These are phyloP conservation scores for Bombylius discolor DNA, from an alignment of 2,888 invertebrate species.

Conservation along the genomic window DNA sequence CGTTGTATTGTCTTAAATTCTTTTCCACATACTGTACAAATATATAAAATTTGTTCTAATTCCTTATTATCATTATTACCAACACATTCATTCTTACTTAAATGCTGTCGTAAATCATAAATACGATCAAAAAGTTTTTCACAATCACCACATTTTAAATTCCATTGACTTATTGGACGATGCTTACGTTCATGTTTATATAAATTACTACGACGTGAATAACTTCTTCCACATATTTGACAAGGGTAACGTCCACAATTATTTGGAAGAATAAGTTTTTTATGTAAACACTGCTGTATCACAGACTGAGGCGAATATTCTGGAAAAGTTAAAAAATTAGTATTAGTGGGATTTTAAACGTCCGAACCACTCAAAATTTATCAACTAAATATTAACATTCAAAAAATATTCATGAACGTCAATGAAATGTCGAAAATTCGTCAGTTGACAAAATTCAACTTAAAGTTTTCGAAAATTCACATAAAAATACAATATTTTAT, in stretches of 20 bases:
- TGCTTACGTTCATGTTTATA: constrained; percentile 9
- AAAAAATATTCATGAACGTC: no score
- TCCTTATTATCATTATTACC: background rate
- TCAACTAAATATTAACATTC: no score
- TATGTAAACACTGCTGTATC: no score
- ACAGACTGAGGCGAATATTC: no score
- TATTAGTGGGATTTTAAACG: no score
- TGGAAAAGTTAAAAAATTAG: no score
- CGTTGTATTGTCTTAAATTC: constrained; percentile 11
- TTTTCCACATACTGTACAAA: constrained; percentile 12
- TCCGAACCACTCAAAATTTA: no score
- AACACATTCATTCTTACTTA: constrained; percentile 8
- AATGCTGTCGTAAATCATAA: constrained; percentile 14
- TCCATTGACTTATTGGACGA: constrained; percentile 11
- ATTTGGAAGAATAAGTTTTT: background rate
- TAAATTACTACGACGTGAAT: constrained; percentile 8
- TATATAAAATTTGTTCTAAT: constrained; percentile 8
- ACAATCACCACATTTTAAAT: constrained; percentile 18
- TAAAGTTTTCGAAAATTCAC: no score
- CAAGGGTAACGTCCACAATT: constrained; percentile 7
- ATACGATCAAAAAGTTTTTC: constrained; percentile 13
- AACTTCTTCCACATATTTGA: constrained; percentile 9
- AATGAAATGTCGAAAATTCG: no score
- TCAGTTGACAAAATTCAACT: no score
- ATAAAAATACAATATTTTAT: no score